phyloP scores from a whole-genome alignment of 2,797 vertebrate genomes.

The Meriones psammophilus region DNA sequence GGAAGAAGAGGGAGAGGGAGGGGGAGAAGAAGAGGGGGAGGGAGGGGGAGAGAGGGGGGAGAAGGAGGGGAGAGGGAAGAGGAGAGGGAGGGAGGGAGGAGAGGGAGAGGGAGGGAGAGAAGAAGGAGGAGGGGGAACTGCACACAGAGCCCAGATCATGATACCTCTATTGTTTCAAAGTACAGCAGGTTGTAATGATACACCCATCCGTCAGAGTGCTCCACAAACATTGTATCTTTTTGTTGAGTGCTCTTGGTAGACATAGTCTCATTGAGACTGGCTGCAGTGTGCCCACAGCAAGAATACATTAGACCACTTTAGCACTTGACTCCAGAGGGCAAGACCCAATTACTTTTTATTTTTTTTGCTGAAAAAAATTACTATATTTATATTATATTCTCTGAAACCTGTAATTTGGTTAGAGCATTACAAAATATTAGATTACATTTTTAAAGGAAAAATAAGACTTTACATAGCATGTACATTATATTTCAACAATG shows the following conservation, averaged over 20 bases:
- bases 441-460: background rate
- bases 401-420: background rate
- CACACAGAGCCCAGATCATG: background rate
- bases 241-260: background rate
- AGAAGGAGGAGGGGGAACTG: no score
- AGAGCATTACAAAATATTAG: background rate
- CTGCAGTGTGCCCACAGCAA: background rate
- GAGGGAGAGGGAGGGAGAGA: no score
- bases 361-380: conserved; percentile 12
- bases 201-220: background rate
- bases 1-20: no score
- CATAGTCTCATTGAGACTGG: background rate
- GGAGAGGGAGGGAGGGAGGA: no score
- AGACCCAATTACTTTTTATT: background rate
- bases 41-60: no score
- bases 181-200: conserved; percentile 23
- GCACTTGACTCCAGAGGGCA: background rate
- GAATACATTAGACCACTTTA: background rate
- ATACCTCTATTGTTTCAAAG: background rate
- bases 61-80: no score
- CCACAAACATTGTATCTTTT: background rate
- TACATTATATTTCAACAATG: background rate
- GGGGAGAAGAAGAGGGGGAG: no score
- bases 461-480: background rate
- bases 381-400: background rate